A percentile compares a stretch with the other conserved stretches of the same genome.
Evolutionary conservation across 2,113 vertebrate species (phyloP).

Genomic region (Ramphastos sulfuratus): DNA sequence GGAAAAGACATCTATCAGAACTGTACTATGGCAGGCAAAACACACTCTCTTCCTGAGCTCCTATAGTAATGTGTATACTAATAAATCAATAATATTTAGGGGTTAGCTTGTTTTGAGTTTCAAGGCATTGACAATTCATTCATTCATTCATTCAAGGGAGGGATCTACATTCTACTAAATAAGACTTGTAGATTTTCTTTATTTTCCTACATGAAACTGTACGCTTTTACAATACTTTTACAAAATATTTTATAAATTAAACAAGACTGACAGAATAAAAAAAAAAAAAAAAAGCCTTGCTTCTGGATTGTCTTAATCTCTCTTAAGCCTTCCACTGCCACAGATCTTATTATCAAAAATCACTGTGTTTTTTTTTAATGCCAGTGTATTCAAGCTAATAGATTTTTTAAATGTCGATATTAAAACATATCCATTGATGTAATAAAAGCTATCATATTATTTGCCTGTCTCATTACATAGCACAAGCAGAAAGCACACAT

Average conservation of each 20-base stretch:
- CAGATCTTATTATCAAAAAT: not conserved
- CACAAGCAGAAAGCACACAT: not conserved
- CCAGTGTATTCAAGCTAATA: not conserved
- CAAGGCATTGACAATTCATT: not conserved
- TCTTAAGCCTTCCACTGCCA: not conserved
- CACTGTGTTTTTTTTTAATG: not conserved
- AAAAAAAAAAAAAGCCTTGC: not conserved
- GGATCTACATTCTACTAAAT: not conserved
- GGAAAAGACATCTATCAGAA: not conserved
- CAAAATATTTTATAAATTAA: not conserved
- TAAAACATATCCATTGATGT: slow-evolving; percentile 29
- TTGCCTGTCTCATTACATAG: not conserved
- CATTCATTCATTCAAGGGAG: not conserved
- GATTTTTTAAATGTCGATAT: slow-evolving; percentile 10
- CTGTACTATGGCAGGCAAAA: not conserved
- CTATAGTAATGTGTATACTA: not conserved
- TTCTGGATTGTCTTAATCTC: not conserved
- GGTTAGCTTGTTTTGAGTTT: not conserved
- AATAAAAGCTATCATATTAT: not conserved
- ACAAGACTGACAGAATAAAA: not conserved
- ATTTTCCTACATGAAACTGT: not conserved
- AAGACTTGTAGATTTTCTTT: not conserved
- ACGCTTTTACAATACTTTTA: not conserved
- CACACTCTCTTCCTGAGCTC: not conserved
- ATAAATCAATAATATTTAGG: not conserved